Evolutionary conservation across 2,797 vertebrate species (phyloP), one percentile per base, ranked within the genome.

Genomic region (Megalops cyprinoides): DNA sequence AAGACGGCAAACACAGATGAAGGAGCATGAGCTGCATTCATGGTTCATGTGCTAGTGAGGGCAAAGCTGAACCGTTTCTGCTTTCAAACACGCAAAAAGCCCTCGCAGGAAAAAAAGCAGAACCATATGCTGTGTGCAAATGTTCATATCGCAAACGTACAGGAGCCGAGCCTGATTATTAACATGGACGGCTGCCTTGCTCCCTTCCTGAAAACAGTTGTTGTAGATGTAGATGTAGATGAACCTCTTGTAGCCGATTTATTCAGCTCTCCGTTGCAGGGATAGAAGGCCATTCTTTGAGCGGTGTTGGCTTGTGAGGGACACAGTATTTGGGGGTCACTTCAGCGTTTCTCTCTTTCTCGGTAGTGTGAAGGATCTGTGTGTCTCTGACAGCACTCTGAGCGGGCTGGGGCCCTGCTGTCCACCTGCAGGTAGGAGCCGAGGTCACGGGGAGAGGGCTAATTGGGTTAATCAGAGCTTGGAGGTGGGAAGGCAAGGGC

Each of bases 391-490:
- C n/a, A n/a, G n/a, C n/a, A n/a, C n/a, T n/a, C 79, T 84, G 86
- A n/a, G 25, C 80, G 28, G 42, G 3, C 3, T 67, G 31, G 48
- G 80, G 60, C 20, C 37, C 18, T 20, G 49, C 20, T 8, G 28
- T 31, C 39, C 71, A 58, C 76, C 74, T 12, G 0, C 20, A 48
- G 5, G 75, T n/a, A 75, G 23, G 51, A 49, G 60, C 9, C 15
- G 71, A 44, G 31, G 53, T 71, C 44, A 79, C 48, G 49, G 46
- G 83, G 2, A 23, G 42, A 74, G 14, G 83, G 84, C 56, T 84
- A 79, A 87, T 12, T 76, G 7, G 76, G 87, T 82, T 77, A 78
- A 84, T 79, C 58, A 44, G 48, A 39, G 77, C 78, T 83, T 80
- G 53, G 73, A 82, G 87, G 44, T 56, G 37, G 55, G 55, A 74